Evolutionary conservation across 30 jellyfish, hydroid and myxozoan species (phyloP).

Genomic region (Aurelia sp.): DNA sequence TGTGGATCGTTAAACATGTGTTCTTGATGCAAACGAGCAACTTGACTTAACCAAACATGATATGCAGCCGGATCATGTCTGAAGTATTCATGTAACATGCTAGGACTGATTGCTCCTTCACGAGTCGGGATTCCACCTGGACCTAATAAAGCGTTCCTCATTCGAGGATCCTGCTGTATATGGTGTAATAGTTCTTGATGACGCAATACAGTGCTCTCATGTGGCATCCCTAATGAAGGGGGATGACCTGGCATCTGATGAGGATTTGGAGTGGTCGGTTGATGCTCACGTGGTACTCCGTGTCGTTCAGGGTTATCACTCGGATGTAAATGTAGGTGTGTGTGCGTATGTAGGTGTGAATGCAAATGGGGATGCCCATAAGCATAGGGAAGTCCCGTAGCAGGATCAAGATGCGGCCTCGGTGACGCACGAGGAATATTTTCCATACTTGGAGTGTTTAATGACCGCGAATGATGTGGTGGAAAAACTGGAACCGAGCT

Average conservation of each 20-base stretch:
- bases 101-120: slow-evolving; percentile 94
- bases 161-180: slow-evolving; percentile 81
- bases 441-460: slow-evolving; percentile 70
- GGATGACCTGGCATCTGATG: slow-evolving; percentile 80
- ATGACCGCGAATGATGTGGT: slow-evolving; percentile 64
- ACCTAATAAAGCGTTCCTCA: slow-evolving; percentile 65
- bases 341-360: slow-evolving; percentile 96
- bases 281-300: slow-evolving; percentile 71
- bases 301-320: slow-evolving; percentile 74
- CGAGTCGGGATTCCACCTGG: slow-evolving; percentile 78
- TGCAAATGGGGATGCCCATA: slow-evolving; percentile 93
- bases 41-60: slow-evolving; percentile 89
- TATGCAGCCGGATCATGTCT: slow-evolving; percentile 89
- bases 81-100: slow-evolving; percentile 79
- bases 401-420: slow-evolving; percentile 84
- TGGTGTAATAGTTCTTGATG: slow-evolving; percentile 87
- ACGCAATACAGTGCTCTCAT: slow-evolving; percentile 55
- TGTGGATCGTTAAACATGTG: slow-evolving; percentile 45
- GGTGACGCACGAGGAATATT: slow-evolving; percentile 78
- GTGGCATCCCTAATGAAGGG: slow-evolving; percentile 72
- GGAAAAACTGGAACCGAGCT: slow-evolving; percentile 75
- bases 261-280: slow-evolving; percentile 49
- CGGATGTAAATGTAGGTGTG: slow-evolving; percentile 98
- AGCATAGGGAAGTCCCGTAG: slow-evolving; percentile 78
- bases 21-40: slow-evolving; percentile 80